Evolutionary conservation across 2,797 vertebrate genomes (phyloP).

Genomic region (Phylloscopus collybita): DNA sequence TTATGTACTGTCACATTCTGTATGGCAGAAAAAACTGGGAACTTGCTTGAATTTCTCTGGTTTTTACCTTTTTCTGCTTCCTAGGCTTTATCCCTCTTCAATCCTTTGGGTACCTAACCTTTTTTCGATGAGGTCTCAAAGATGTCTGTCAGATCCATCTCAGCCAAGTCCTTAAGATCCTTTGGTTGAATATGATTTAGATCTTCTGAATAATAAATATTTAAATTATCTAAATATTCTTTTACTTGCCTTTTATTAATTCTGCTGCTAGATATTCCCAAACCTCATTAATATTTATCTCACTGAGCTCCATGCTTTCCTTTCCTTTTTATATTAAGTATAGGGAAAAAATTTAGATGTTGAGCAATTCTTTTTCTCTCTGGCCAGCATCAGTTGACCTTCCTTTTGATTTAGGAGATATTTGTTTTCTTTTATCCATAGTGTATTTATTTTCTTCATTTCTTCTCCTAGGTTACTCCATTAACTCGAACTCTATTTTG

Average conservation of each 20-base stretch:
- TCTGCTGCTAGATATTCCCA: slow-evolving; percentile 74
- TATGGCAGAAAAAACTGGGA: slow-evolving; percentile 36
- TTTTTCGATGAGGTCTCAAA: slow-evolving; percentile 35
- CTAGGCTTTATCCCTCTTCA: slow-evolving; percentile 47
- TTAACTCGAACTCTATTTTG: slow-evolving; percentile 29
- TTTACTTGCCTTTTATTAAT: slow-evolving; percentile 78
- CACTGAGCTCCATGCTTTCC: slow-evolving; percentile 27
- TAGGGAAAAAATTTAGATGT: slow-evolving; percentile 38
- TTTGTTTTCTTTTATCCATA: slow-evolving; percentile 41
- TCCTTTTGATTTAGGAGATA: slow-evolving; percentile 34
- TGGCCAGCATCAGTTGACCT: slow-evolving; percentile 27
- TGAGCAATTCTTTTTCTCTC: slow-evolving; percentile 5
- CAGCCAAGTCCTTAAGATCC: slow-evolving; percentile 49
- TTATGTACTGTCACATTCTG: slow-evolving; percentile 45
- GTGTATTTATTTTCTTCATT: slow-evolving; percentile 54
- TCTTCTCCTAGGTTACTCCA: slow-evolving; percentile 4
- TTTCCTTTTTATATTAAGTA: slow-evolving; percentile 62
- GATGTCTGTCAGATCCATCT: slow-evolving; percentile 44
- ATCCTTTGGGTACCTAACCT: slow-evolving; percentile 46
- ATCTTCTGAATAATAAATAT: slow-evolving; percentile 77
- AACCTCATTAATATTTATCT: slow-evolving; percentile 80
- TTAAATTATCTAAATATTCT: slow-evolving; percentile 77
- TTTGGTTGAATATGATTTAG: slow-evolving; percentile 62
- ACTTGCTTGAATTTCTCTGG: slow-evolving; percentile 37
- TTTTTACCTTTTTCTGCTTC: slow-evolving; percentile 11